Conservation (phyloP, 2,113 vertebrate genomes). For the Salvelinus namaycush region DNA sequence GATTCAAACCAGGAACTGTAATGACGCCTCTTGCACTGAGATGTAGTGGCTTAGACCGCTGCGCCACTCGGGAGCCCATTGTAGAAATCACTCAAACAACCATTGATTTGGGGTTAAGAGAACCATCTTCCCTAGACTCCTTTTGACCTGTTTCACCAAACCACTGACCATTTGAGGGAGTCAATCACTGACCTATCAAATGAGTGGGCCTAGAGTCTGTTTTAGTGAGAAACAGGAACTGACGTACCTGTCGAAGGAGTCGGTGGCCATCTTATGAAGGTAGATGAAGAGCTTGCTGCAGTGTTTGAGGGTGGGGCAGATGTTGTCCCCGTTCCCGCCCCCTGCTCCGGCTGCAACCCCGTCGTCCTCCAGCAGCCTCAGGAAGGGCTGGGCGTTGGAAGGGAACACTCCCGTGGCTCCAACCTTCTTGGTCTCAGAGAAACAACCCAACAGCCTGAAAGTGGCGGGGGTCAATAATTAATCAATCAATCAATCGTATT, state of each 20-base stretch:
- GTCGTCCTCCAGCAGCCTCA: conserved; percentile 92
- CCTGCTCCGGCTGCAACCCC: conserved; percentile 77
- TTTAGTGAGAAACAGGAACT: background rate
- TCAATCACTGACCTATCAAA: too few relatives aligned
- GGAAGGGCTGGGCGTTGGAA: conserved; percentile 92
- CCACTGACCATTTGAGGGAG: background rate
- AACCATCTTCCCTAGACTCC: background rate
- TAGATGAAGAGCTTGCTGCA: conserved; percentile 98
- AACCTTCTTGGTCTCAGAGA: conserved; percentile 92
- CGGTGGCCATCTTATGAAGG: conserved; percentile 97
- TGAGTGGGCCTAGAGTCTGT: too few relatives aligned
- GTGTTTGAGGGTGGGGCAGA: conserved; percentile 88
- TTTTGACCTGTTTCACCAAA: too few relatives aligned
- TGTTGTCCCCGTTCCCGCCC: conserved; percentile 76
- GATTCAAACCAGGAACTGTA: too few relatives aligned
- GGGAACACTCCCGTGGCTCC: conserved; percentile 82
- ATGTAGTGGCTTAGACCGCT: too few relatives aligned
- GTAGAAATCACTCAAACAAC: background rate
- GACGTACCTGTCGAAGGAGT: conserved; percentile 96
- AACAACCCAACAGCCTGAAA: conserved; percentile 90
- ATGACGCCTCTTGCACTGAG: too few relatives aligned
- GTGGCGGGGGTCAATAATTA: background rate
- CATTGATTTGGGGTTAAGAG: background rate
- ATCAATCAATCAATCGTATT: background rate
- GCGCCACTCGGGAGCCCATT: too few relatives aligned